Conservation (phyloP, 2,888 invertebrate genomes). For the Clunio marinus region DNA sequence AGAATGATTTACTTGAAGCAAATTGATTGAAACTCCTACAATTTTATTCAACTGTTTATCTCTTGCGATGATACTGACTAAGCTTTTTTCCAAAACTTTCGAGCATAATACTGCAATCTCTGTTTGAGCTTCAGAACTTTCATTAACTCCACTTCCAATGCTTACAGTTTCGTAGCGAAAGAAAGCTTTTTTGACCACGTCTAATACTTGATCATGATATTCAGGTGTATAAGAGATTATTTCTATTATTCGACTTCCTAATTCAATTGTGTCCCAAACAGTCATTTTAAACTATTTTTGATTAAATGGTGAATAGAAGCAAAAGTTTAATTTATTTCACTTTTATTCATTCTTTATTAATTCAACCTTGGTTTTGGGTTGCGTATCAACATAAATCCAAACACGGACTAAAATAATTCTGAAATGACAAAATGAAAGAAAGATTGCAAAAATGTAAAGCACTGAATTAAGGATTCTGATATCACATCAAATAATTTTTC, state of each 20-base stretch:
- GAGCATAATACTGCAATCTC: conserved; percentile 22
- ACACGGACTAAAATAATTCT: too few relatives aligned
- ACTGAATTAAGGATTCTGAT: too few relatives aligned
- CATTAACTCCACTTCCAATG: conserved; percentile 19
- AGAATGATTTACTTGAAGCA: conserved; percentile 57
- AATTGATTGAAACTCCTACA: conserved; percentile 62
- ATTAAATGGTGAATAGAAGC: too few relatives aligned
- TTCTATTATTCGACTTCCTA: not conserved
- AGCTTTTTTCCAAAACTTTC: conserved; percentile 52
- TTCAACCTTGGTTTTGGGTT: too few relatives aligned
- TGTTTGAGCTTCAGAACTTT: not conserved
- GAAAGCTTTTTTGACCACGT: conserved; percentile 19
- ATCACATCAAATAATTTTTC: too few relatives aligned
- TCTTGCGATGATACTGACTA: conserved; percentile 61
- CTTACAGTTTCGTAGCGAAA: conserved; percentile 26
- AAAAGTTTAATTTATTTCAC: too few relatives aligned
- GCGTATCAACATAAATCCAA: too few relatives aligned
- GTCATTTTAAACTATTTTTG: not conserved
- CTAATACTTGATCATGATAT: not conserved
- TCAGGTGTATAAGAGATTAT: not conserved
- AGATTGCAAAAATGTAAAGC: too few relatives aligned
- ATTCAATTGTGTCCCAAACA: not conserved
- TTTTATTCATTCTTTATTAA: too few relatives aligned
- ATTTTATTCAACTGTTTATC: conserved; percentile 56
- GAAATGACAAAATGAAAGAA: too few relatives aligned